These are phyloP conservation scores for Platyscapa corneri DNA, from an alignment of 1,140 invertebrate species.

Conservation along the genomic window DNA sequence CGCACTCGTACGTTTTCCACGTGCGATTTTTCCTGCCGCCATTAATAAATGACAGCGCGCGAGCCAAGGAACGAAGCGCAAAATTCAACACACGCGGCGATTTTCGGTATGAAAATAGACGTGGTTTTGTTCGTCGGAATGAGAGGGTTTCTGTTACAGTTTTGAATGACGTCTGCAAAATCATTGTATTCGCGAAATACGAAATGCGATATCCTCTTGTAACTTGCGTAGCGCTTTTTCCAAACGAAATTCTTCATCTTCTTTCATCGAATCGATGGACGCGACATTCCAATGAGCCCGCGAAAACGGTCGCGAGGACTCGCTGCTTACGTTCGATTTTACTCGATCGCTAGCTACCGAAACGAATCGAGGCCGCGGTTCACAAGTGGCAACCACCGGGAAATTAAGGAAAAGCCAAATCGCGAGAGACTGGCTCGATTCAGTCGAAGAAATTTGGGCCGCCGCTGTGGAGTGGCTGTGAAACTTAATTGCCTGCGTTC, in stretches of 20 bases:
- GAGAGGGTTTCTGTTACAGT: conserved; percentile 11
- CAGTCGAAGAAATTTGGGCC: not conserved
- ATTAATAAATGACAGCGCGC: not conserved
- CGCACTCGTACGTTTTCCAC: too few relatives aligned
- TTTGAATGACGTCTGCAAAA: not conserved
- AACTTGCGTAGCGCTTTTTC: not conserved
- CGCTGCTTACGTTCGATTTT: too few relatives aligned
- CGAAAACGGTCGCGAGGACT: too few relatives aligned
- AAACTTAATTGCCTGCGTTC: not conserved
- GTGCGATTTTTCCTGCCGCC: not conserved
- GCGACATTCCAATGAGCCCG: too few relatives aligned
- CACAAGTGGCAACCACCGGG: too few relatives aligned
- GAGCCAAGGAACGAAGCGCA: not conserved
- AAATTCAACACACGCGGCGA: not conserved
- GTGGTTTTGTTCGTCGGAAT: not conserved
- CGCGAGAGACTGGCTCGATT: not conserved
- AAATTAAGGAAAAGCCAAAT: too few relatives aligned
- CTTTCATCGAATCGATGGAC: not conserved
- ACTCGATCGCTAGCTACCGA: too few relatives aligned
- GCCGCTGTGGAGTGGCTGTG: not conserved
- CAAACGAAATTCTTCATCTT: not conserved
- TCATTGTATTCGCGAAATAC: not conserved
- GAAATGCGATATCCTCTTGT: not conserved
- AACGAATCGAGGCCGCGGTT: too few relatives aligned
- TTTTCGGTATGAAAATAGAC: conserved; percentile 15